phyloP scores from a whole-genome alignment of 92 coral and sea anemone species.

The Metridium senile region DNA sequence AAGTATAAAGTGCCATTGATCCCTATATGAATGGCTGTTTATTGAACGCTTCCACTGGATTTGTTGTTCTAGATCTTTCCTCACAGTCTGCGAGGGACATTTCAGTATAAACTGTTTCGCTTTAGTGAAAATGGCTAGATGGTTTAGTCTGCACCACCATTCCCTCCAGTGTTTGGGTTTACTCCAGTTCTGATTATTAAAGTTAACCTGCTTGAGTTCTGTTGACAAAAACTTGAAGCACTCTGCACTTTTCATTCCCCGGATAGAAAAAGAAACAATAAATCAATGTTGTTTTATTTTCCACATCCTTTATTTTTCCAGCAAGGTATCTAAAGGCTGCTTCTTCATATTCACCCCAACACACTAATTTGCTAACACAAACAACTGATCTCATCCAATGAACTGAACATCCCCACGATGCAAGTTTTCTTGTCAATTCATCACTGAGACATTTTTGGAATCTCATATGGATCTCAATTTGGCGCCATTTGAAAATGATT shows the following conservation, averaged over 20 bases:
- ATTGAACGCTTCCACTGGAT: constrained; percentile 59
- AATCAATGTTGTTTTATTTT: constrained; percentile 37
- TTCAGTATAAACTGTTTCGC: constrained; percentile 44
- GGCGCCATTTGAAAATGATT: constrained; percentile 10
- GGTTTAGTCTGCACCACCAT: constrained; percentile 44
- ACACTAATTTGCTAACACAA: constrained; percentile 53
- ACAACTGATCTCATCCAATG: constrained; percentile 63
- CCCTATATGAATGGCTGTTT: constrained; percentile 46
- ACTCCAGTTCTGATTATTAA: constrained; percentile 24
- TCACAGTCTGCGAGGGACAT: constrained; percentile 44
- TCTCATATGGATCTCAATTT: constrained; percentile 33
- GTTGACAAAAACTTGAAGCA: constrained; percentile 17
- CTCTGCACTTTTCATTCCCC: constrained; percentile 18
- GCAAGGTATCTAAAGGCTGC: constrained; percentile 47
- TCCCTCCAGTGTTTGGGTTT: constrained; percentile 52
- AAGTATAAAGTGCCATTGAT: constrained; percentile 27
- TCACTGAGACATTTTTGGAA: constrained; percentile 26
- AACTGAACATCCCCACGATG: constrained; percentile 59
- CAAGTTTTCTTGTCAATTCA: constrained; percentile 38
- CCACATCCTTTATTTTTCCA: constrained; percentile 31
- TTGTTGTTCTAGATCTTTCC: constrained; percentile 48
- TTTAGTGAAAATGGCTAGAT: constrained; percentile 44
- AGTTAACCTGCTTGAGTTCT: not conserved
- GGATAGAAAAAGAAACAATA: constrained; percentile 30
- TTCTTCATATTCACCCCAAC: constrained; percentile 26